Base-by-base conservation (phyloP, 2,797 vertebrate genomes). In the Atherinosoma microstoma region DNA sequence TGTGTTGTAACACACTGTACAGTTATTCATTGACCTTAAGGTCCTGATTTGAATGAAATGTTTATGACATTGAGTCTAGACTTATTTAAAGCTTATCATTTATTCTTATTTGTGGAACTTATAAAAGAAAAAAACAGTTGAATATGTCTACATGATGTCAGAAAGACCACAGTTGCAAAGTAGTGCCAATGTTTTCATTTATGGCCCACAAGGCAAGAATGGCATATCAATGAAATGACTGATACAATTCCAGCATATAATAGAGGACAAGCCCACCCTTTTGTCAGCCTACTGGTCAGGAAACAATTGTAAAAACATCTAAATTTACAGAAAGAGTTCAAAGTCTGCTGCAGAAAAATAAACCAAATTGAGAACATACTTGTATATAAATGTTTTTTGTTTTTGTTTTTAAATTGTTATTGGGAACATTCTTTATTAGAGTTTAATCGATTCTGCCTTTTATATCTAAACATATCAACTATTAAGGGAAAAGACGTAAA, bases 101-200 rank as follows among this genome's bases (percentile, higher is more conserved):
- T 35, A 40, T 76, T 76, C 29, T 66, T 40, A 62, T 72, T 58
- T 70, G 53, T 79, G 47, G 58, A 66, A 59, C 78, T 64, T 53
- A 70, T 82, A 64, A 77, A 80, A 79, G 18, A 4, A n/a, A 82
- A 88, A 18, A 82, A 56, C 58, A 76, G 53, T 79, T 73, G 49
- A 72, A 67, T 49, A 16, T 79, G 65, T 64, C 83, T 78, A 84
- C 78, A 83, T 77, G 73, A 85, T 73, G 76, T 86, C 82, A 89
- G 73, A 56, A 76, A 70, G 71, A 18, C 70, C 18, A 24, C 75
- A 76, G 66, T 62, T 51, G 36, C 67, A 82, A 76, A 64, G 47
- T 67, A 67, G 75, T 81, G 67, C 67, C 70, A 75, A 79, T 74
- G 54, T 73, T 85, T 84, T 77, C 20, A 80, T 72, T 60, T 61